Evolutionary conservation across 2,797 vertebrate species (phyloP).

Genomic region (Phoebastria nigripes): DNA sequence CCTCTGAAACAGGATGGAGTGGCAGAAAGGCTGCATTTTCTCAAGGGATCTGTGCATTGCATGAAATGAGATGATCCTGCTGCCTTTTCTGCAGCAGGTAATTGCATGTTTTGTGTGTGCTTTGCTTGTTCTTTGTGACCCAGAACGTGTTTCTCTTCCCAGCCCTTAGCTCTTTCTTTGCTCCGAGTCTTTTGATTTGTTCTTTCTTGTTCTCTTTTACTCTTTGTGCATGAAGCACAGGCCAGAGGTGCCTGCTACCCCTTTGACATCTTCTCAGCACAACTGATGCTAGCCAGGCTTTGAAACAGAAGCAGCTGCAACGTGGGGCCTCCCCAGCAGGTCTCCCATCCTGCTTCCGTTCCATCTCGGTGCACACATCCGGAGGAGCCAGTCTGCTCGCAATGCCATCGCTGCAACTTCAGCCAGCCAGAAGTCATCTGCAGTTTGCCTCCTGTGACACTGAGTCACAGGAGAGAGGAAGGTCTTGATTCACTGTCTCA

Average conservation of each 20-base stretch:
- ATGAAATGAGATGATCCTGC: not conserved
- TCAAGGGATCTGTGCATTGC: not conserved
- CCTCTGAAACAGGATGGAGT: not conserved
- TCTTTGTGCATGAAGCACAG: not conserved
- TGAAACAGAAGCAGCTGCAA: not conserved
- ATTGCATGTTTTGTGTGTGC: not conserved
- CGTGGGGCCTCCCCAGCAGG: not conserved
- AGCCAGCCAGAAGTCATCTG: not conserved
- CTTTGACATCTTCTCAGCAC: not conserved
- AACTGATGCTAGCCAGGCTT: not conserved
- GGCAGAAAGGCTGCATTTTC: not conserved
- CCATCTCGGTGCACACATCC: fast-evolving
- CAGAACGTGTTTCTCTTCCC: not conserved
- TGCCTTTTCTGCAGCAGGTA: not conserved
- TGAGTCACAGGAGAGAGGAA: conserved; percentile 36
- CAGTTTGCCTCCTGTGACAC: conserved; percentile 19
- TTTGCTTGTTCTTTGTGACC: not conserved
- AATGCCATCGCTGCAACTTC: not conserved
- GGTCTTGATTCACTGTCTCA: conserved; percentile 29
- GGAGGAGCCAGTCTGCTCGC: not conserved
- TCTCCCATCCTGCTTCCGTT: not conserved
- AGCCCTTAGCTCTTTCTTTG: not conserved
- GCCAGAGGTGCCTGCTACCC: not conserved
- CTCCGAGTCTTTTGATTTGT: not conserved
- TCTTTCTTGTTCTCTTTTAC: not conserved